Base-by-base conservation (phyloP, 2,797 vertebrate genomes). In the Paedocypris micromegethes region DNA sequence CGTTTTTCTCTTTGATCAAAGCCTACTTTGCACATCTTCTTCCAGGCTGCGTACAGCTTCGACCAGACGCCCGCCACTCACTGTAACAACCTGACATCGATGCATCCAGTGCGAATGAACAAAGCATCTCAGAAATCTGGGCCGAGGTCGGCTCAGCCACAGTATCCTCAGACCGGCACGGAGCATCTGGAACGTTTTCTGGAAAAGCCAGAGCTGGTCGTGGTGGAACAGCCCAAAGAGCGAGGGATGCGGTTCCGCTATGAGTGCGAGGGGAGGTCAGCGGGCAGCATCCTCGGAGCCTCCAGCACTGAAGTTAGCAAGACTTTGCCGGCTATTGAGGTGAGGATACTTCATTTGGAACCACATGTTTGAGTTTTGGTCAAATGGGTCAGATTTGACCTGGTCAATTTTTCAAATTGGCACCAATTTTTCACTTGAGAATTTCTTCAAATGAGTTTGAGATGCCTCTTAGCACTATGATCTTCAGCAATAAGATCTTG, bases 221-320 rank as follows among this genome's bases (percentile, higher is more conserved):
- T 98, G 74, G 84, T 84, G 0, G 95, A 97, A 84, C 91, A 98
- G 84, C 95, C 95, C 53, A 97, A 95, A 76, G 93, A 97, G 81
- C 83, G 95, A 3, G 93, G 95, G 38, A 96, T 97, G 95, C 86
- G 95, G n/a, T 98, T 98, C 78, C 94, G 94, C 52, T 98, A 98
- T 1, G 90, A 97, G 81, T 98, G 95, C 1, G 95, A 95, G 79
- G 95, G 95, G 0, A 88, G 95, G 39, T 96, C 95, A 0, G 94
- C 93, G 0, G 95, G 95, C 23, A 98, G 95, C 86, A 98, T 98
- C 82, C 85, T 96, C 6, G 95, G 95, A 0, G 86, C 89, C 42
- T 88, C 86, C 73, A 95, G 92, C 85, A 93, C 89, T 0, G 93
- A 95, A 2, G 83, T 85, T 72, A 93, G 79, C 84, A 96, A 96